Base-by-base conservation (phyloP, 2,888 invertebrate species). In the Drosophila phalerata region DNA sequence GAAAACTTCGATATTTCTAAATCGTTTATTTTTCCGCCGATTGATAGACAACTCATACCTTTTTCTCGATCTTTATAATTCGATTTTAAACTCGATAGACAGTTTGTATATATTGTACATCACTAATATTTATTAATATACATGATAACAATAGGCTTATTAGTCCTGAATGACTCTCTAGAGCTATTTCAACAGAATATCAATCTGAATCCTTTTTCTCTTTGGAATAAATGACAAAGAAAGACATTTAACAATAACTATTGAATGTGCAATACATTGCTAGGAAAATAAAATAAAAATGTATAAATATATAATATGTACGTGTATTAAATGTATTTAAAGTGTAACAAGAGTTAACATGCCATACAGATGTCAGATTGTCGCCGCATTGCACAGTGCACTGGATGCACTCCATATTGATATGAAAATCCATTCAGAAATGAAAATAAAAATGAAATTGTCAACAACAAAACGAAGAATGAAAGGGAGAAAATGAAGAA, bases 311-410 rank as follows among this genome's bases (percentile, higher is more conserved):
- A 17, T 1, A 30, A 57, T 11, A 25, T 34, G 47, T 15, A 57
- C 10, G 19, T 34, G 47, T 15, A 34, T 28, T 52, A 43, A 47
- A 55, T 56, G 25, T 43, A 9, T 45, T 77, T 72, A 64, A 68
- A 61, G 73, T 49, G 53, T 25, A 60, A 28, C 58, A 60, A 45
- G 55, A 42, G 55, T 72, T 57, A 72, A 62, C 53, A 61, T 60
- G 60, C 56, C 34, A 28, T 51, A 67, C 71, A 64, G 60, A 64
- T 64, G 73, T 69, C 73, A 73, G 55, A 69, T 62, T 66, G 63
- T 63, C 51, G 37, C 49, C 49, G 67, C 61, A 55, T 5, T 22
- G 34, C 67, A 55, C 34, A 15, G 25, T 38, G 15, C 22, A 10
- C 9, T 22, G 37, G 30, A 53, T 66, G 49, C 53, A 69, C 61